These are phyloP conservation scores for Ciona savignyi DNA, from an alignment of 23 tunicate genomes.

Conservation along the genomic window DNA sequence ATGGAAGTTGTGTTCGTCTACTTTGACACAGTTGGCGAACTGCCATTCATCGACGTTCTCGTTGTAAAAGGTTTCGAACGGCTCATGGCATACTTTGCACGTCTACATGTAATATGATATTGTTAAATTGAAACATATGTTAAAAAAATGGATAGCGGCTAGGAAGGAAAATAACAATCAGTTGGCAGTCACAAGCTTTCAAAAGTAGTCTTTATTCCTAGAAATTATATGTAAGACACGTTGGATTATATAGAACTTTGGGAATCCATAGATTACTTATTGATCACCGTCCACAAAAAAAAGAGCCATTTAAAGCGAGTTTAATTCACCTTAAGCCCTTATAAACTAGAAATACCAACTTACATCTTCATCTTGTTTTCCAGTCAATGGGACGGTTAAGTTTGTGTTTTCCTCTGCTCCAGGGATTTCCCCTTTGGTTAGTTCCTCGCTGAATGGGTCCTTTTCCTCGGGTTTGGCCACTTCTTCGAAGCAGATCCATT, in stretches of 20 bases:
- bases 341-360: conserved; percentile 19
- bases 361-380: conserved; percentile 68
- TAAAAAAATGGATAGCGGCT: too few relatives aligned
- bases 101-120: conserved; percentile 4
- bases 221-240: too few relatives aligned
- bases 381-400: conserved; percentile 53
- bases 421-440: conserved; percentile 3
- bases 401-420: conserved; percentile 11
- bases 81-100: conserved; percentile 80
- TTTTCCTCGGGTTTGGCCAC: conserved; percentile 43
- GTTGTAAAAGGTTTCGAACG: conserved; percentile 82
- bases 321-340: too few relatives aligned
- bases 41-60: conserved; percentile 94
- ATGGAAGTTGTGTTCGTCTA: conserved; percentile 74
- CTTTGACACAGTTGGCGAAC: conserved; percentile 73
- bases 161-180: too few relatives aligned
- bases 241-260: too few relatives aligned
- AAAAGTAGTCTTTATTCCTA: too few relatives aligned
- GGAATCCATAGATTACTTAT: too few relatives aligned
- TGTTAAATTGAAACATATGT: too few relatives aligned
- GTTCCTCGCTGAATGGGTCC: conserved; percentile 32
- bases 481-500: conserved; percentile 87
- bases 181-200: too few relatives aligned
- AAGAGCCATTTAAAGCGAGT: too few relatives aligned
- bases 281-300: too few relatives aligned